Percentiles rank a stretch among this genome's conserved stretches.
Conservation (phyloP, 1,140 invertebrate genomes). For the Periplaneta americana region DNA sequence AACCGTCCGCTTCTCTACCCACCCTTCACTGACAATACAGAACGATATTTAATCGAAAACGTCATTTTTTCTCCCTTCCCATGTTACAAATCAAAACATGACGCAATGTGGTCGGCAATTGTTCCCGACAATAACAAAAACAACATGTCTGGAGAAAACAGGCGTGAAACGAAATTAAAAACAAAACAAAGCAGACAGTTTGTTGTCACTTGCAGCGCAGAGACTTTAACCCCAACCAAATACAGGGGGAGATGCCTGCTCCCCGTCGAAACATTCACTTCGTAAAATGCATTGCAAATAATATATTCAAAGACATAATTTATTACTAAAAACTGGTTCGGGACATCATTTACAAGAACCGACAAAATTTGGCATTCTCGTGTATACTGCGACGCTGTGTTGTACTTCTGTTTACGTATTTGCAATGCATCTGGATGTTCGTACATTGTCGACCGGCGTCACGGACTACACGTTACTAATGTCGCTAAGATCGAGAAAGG, state of each 20-base stretch:
- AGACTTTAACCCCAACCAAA: background rate
- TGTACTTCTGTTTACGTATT: too few species aligned
- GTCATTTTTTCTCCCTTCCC: background rate
- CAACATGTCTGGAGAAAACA: background rate
- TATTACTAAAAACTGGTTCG: background rate
- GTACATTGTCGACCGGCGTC: too few species aligned
- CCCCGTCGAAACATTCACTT: background rate
- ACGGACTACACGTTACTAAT: too few species aligned
- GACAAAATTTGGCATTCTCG: too few species aligned
- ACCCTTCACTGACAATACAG: background rate
- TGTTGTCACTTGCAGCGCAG: background rate
- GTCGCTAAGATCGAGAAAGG: too few species aligned
- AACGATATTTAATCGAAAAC: background rate
- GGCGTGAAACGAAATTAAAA: background rate
- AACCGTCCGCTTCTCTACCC: background rate
- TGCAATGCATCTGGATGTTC: too few species aligned
- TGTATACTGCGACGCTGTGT: too few species aligned
- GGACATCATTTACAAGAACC: too few species aligned
- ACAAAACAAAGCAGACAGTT: background rate
- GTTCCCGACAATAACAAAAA: background rate
- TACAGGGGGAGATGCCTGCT: background rate
- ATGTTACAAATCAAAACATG: background rate
- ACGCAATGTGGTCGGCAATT: background rate
- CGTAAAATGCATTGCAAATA: background rate
- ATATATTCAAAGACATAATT: background rate